Evolutionary conservation across 2,888 invertebrate genomes (phyloP).

Genomic region (Quadroppia sp.): DNA sequence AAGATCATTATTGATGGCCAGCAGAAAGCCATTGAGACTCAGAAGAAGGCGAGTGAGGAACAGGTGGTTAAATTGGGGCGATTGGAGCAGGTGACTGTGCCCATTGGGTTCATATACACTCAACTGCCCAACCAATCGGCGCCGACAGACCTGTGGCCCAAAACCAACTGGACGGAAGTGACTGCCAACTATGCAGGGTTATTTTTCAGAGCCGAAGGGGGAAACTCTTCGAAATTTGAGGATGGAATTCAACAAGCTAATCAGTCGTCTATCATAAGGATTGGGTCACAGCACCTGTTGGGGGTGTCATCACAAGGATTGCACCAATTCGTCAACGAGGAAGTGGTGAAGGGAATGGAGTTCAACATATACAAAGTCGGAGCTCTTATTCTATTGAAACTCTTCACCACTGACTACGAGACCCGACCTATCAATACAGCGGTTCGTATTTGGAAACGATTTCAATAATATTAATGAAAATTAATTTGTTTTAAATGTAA

Average conservation of each 20-base stretch:
- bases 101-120: constrained; percentile 12
- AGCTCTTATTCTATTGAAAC: not conserved
- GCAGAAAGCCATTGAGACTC: no score
- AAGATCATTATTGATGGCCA: no score
- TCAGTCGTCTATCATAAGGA: not conserved
- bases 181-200: not conserved
- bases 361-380: no score
- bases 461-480: no score
- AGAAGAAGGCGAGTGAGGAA: no score
- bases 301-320: not conserved
- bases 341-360: not conserved
- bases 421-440: not conserved
- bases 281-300: not conserved
- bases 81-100: no score
- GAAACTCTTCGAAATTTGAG: not conserved
- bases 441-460: not conserved
- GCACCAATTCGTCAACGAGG: not conserved
- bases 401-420: not conserved
- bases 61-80: no score
- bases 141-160: not conserved
- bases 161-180: not conserved
- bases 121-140: constrained; percentile 22
- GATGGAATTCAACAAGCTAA: not conserved
- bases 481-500: no score
- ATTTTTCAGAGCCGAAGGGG: constrained; percentile 19